phyloP scores from a whole-genome alignment of 2,113 vertebrate genomes.

The Suncus etruscus region DNA sequence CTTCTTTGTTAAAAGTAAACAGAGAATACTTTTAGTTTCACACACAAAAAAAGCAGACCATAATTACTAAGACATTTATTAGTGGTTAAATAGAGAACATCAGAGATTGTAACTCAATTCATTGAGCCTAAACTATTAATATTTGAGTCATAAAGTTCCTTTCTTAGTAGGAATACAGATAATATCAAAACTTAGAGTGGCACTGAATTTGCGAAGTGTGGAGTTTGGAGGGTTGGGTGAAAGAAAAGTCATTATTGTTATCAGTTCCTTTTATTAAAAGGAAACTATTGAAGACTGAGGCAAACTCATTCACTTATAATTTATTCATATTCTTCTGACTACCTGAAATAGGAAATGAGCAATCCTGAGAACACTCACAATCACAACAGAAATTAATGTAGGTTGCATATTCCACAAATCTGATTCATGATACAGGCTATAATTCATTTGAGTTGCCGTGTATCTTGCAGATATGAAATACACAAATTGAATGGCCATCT shows the following conservation, averaged over 20 bases:
- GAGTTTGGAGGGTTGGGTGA: not conserved
- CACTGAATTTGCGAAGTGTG: not conserved
- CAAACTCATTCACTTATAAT: not conserved
- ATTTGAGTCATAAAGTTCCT: not conserved
- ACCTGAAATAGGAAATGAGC: not conserved
- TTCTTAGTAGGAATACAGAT: not conserved
- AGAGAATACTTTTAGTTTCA: not conserved
- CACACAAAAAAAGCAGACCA: not conserved
- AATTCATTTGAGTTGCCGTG: not conserved
- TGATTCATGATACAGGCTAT: not conserved
- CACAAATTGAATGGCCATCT: not conserved
- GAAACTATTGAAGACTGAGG: not conserved
- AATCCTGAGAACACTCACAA: not conserved
- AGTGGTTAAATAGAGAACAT: not conserved
- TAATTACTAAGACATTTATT: not conserved
- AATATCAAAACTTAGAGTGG: not conserved
- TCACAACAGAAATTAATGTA: not conserved
- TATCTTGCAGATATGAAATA: not conserved
- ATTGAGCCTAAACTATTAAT: not conserved
- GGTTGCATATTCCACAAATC: not conserved
- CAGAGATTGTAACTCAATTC: not conserved
- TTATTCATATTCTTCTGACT: not conserved
- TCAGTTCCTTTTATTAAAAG: not conserved
- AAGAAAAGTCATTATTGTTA: not conserved
- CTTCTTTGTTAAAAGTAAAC: not conserved